Conservation (phyloP, 2,888 invertebrate species). For the Trissolcus japonicus region DNA sequence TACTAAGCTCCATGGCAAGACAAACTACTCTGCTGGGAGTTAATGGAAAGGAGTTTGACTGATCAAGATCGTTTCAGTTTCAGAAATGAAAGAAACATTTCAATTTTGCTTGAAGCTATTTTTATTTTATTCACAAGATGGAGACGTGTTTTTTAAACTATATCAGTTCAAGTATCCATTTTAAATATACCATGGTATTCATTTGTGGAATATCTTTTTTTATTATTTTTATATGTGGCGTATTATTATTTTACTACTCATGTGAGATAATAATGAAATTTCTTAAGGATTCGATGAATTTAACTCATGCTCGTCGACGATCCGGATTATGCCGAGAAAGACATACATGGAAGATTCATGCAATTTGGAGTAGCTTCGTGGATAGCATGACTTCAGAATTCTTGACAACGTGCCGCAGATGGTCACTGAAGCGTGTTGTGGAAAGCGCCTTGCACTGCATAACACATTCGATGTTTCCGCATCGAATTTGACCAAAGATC, state of each 20-base stretch:
- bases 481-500: constrained; percentile 54
- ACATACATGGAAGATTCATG: constrained; percentile 49
- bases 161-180: too few relatives aligned
- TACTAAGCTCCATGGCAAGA: constrained; percentile 39
- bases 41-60: constrained; percentile 23
- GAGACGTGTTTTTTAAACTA: too few relatives aligned
- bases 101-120: too few relatives aligned
- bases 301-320: constrained; percentile 37
- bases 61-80: constrained; percentile 33
- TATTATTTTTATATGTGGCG: too few relatives aligned
- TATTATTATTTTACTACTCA: too few relatives aligned
- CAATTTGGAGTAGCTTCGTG: constrained; percentile 48
- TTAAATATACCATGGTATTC: too few relatives aligned
- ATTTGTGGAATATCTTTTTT: too few relatives aligned
- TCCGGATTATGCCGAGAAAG: constrained; percentile 45
- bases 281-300: constrained; percentile 31
- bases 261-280: constrained; percentile 24
- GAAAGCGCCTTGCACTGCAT: constrained; percentile 49
- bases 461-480: constrained; percentile 58
- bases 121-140: background rate
- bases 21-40: constrained; percentile 26
- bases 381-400: constrained; percentile 54
- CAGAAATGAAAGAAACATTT: constrained; percentile 5
- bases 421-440: constrained; percentile 51
- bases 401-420: constrained; percentile 57